Percentiles rank a stretch among this genome's conserved stretches.
phyloP scores from a whole-genome alignment of 2,888 invertebrate genomes.

The Apocheima hispidaria region DNA sequence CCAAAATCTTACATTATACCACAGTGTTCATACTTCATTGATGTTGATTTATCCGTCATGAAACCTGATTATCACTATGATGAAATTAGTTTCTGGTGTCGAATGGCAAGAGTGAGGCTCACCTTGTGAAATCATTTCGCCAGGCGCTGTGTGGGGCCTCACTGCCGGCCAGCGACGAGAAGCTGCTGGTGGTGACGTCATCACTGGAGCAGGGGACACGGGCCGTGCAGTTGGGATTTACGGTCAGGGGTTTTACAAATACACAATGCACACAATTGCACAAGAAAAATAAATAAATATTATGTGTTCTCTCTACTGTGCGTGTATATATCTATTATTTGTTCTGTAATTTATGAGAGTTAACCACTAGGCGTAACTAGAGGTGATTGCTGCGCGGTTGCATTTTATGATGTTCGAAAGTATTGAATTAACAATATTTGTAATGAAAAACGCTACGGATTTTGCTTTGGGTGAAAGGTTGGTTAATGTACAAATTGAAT shows the following conservation, averaged over 20 bases:
- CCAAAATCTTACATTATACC: not conserved
- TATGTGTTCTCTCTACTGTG: conserved; percentile 33
- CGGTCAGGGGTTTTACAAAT: conserved; percentile 73
- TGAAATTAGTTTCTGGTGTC: conserved; percentile 8
- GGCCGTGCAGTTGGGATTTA: conserved; percentile 73
- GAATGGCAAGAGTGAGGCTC: conserved; percentile 52
- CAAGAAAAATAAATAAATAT: conserved; percentile 43
- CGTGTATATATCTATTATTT: conserved; percentile 19
- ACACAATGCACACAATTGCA: conserved; percentile 77
- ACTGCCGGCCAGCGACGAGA: conserved; percentile 74
- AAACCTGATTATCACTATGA: not conserved
- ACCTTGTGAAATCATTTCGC: conserved; percentile 80
- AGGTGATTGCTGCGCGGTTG: not conserved
- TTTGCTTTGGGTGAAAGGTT: not conserved
- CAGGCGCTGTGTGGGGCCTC: conserved; percentile 76
- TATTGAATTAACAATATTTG: not conserved
- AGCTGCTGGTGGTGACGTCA: conserved; percentile 78
- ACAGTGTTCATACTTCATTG: not conserved
- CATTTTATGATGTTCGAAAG: not conserved
- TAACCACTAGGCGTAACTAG: conserved; percentile 14
- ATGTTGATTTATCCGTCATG: not conserved
- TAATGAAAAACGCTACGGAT: not conserved
- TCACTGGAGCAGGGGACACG: conserved; percentile 76
- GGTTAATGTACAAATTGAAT: not conserved
- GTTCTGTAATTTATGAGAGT: conserved; percentile 2